Percentiles rank a stretch among this genome's conserved stretches.
phyloP scores from a whole-genome alignment of 2,888 invertebrate species.

The Drosophila prostipennis region DNA sequence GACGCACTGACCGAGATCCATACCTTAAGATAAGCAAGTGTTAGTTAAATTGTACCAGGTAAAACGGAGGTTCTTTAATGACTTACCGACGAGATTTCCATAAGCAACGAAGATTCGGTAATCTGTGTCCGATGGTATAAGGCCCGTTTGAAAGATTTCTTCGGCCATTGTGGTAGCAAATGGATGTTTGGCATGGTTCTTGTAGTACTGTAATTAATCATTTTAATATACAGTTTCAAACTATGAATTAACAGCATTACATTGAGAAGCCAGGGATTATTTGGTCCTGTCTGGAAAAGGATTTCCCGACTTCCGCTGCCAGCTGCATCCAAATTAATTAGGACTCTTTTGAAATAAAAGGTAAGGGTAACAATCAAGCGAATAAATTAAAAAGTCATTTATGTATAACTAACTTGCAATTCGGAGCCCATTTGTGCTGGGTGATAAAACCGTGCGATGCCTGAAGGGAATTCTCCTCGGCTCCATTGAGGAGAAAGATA shows the following conservation, averaged over 20 bases:
- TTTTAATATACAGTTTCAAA: neutral
- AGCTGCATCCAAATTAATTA: slow-evolving; percentile 95
- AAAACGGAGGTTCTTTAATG: no score
- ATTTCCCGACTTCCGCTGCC: slow-evolving; percentile 96
- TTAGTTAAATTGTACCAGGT: no score
- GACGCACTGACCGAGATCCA: slow-evolving; percentile 90
- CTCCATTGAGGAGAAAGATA: slow-evolving; percentile 88
- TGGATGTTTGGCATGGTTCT: slow-evolving; percentile 85
- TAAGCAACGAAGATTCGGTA: slow-evolving; percentile 86
- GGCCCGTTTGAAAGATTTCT: slow-evolving; percentile 87
- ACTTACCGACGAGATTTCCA: slow-evolving; percentile 83
- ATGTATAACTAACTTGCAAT: slow-evolving; percentile 84
- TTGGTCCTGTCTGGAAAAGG: slow-evolving; percentile 94
- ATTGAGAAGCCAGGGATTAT: slow-evolving; percentile 87
- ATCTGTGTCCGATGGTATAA: slow-evolving; percentile 89
- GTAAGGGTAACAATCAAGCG: neutral
- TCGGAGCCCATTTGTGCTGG: slow-evolving; percentile 91
- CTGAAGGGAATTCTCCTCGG: slow-evolving; percentile 87
- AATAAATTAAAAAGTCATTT: no score
- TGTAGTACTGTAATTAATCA: slow-evolving; percentile 82
- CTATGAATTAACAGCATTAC: neutral
- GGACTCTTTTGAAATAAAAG: slow-evolving; percentile 85
- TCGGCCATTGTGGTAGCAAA: slow-evolving; percentile 86
- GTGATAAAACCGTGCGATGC: slow-evolving; percentile 89
- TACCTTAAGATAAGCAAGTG: no score